Percentiles rank a stretch among this genome's conserved stretches.
phyloP scores from a whole-genome alignment of 2,113 vertebrate genomes.

The Trachemys scripta region DNA sequence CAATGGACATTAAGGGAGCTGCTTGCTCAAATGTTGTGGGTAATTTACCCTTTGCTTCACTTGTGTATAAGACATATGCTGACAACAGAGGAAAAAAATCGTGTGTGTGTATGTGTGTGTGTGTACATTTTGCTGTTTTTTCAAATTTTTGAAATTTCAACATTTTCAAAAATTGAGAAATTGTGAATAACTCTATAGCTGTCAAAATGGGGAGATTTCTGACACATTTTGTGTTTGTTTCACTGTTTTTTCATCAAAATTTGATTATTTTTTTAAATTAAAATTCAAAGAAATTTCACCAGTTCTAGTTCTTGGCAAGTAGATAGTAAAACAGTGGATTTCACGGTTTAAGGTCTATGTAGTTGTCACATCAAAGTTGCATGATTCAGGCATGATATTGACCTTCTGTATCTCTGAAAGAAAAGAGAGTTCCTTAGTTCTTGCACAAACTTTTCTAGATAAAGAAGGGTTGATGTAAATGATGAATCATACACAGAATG shows the following conservation, averaged over 20 bases:
- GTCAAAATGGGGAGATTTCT: background rate
- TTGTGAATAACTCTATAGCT: background rate
- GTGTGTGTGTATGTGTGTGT: background rate
- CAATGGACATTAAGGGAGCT: background rate
- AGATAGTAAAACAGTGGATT: background rate
- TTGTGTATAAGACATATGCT: background rate
- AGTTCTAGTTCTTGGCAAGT: background rate
- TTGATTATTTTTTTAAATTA: rapidly evolving
- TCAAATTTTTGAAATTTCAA: background rate
- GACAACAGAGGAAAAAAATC: background rate
- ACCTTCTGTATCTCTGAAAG: constrained; percentile 5
- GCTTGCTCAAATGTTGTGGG: background rate
- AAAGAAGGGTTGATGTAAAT: background rate
- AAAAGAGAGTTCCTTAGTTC: constrained; percentile 22
- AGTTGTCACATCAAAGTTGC: background rate
- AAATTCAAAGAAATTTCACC: background rate
- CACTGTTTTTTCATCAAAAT: background rate
- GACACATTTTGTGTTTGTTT: background rate
- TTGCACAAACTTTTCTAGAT: background rate
- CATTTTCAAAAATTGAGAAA: background rate
- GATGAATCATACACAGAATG: background rate
- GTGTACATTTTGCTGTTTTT: background rate
- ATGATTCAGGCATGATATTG: background rate
- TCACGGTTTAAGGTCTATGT: background rate
- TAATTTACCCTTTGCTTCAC: background rate